Conservation (phyloP, 2,888 invertebrate genomes). For the Tipula helvola region DNA sequence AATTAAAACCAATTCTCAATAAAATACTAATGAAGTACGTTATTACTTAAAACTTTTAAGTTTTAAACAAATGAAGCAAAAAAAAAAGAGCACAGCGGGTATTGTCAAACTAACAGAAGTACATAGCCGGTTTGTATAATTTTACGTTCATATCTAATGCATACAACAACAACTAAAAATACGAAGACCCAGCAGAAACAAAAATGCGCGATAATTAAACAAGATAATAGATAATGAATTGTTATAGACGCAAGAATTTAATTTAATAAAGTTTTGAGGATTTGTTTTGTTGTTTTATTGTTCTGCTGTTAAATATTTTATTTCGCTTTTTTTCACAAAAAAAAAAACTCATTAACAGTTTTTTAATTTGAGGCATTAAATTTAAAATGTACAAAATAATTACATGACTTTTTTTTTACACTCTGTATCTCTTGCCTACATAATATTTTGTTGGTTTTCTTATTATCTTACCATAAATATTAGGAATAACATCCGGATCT, state of each 20-base stretch:
- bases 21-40: too few species aligned
- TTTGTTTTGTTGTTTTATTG: background rate
- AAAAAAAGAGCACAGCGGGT: too few species aligned
- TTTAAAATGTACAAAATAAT: background rate
- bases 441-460: conserved; percentile 24
- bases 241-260: background rate
- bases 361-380: background rate
- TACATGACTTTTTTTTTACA: background rate
- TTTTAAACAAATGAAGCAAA: too few species aligned
- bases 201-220: background rate
- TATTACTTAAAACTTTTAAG: too few species aligned
- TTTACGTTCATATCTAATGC: background rate
- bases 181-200: background rate
- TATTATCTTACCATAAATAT: conserved; percentile 65
- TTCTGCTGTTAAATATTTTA: background rate
- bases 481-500: conserved; percentile 79
- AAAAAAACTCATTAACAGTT: background rate
- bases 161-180: background rate
- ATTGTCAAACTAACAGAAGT: too few species aligned
- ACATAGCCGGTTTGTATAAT: too few species aligned
- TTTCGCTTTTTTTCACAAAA: background rate
- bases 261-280: background rate
- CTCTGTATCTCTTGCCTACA: background rate
- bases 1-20: too few species aligned
- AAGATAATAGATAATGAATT: background rate